Evolutionary conservation across 2,888 invertebrate genomes (phyloP), one percentile per base, ranked within the genome.

Genomic region (Lasioglossum pauxillum): DNA sequence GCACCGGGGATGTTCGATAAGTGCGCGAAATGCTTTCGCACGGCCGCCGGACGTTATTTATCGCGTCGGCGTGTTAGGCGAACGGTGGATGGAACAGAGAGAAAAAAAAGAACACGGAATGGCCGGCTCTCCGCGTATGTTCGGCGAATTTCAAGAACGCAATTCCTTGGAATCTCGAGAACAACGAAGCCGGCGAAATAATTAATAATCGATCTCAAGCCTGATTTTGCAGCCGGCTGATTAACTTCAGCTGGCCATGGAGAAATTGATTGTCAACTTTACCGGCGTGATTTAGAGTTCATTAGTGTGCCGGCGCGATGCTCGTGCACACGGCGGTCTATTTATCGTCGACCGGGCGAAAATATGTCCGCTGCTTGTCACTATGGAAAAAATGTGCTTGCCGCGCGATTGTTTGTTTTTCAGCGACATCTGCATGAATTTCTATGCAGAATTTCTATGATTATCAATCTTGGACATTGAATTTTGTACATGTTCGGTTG

Each of bases 1-100:
- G 75, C 72, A n/a, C 12, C 72, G 64, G 67, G 72, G 57, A 67
- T 44, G 72, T 57, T 75, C 79, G 84, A 84, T 84, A 84, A 85
- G 78, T 73, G 84, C 16, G 64, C 75, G 49, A 57, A 73, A 64
- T 27, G 38, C 78, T 41, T 71, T 57, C 75, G 16, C 74, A 16
- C 31, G 27, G 16, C 16, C 19, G 23, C 23, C 19, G n/a, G 23
- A 23, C 49, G 57, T 71, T 73, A 53, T 82, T 76, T 75, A 80
- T 71, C 53, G 75, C n/a, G 16, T 19, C 41, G 23, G 16, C 46
- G 23, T 31, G 31, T 38, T 35, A 14, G 41, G 19, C 7, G 16
- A 2, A 44, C 41, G n/a, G 2, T 1, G 27, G 7, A 31, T 5
- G 19, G 0, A 10, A 57, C 71, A 41, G 31, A 64, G 23, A 14